Percentiles rank a stretch among this genome's conserved stretches.
Evolutionary conservation across 23 tunicate species (phyloP).

Genomic region (Styela plicata): DNA sequence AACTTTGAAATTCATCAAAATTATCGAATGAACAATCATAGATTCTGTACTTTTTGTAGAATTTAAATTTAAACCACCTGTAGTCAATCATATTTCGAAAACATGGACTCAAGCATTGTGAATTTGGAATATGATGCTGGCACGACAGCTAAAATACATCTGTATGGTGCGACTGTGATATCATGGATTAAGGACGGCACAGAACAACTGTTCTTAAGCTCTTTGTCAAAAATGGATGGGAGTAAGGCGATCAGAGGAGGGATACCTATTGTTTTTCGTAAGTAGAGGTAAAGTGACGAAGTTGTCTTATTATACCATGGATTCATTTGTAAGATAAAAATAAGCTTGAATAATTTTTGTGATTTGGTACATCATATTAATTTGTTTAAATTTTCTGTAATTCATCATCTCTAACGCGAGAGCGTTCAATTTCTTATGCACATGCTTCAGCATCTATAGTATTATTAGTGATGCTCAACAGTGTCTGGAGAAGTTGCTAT

Average conservation of each 20-base stretch:
- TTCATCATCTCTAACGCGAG: too few relatives aligned
- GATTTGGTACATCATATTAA: too few relatives aligned
- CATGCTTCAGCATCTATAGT: too few relatives aligned
- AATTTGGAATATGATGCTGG: conserved; percentile 1
- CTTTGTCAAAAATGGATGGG: conserved; percentile 86
- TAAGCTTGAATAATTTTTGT: too few relatives aligned
- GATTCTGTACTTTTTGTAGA: background rate
- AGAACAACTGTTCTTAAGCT: conserved; percentile 79
- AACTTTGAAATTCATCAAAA: too few relatives aligned
- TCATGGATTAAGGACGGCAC: conserved; percentile 71
- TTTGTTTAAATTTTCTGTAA: too few relatives aligned
- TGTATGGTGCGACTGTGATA: conserved; percentile 93
- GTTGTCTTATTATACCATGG: too few relatives aligned
- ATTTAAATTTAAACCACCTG: background rate
- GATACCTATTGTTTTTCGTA: conserved; percentile 97
- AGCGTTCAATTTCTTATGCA: too few relatives aligned
- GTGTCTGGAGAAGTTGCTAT: too few relatives aligned
- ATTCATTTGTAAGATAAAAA: too few relatives aligned
- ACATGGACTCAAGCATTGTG: conserved; percentile 5
- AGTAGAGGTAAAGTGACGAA: conserved; percentile 40
- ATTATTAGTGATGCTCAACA: too few relatives aligned
- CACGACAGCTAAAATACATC: conserved; percentile 50
- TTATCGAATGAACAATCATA: background rate
- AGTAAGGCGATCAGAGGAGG: conserved; percentile 94
- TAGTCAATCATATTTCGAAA: background rate